A percentile compares a stretch with the other conserved stretches of the same genome.
These are phyloP conservation scores for Nomada fabriciana DNA, from an alignment of 2,888 invertebrate species.

Conservation along the genomic window DNA sequence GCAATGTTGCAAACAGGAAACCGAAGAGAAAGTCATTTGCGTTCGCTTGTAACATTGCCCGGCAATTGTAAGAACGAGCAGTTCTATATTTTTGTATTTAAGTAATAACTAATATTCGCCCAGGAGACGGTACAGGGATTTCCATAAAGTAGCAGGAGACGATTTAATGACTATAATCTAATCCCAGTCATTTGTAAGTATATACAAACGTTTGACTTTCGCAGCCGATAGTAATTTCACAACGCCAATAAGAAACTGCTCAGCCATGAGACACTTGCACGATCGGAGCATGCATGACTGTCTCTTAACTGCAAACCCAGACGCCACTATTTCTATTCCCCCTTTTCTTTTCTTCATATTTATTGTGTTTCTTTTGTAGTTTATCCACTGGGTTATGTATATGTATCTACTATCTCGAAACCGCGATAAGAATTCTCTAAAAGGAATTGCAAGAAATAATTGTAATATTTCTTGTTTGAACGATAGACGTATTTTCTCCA, in stretches of 20 bases:
- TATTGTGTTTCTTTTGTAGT: neutral
- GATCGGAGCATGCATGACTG: neutral
- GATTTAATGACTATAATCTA: conserved; percentile 26
- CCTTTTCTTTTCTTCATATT: neutral
- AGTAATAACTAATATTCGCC: neutral
- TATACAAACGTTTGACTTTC: conserved; percentile 38
- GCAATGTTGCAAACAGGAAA: neutral
- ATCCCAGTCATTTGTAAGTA: conserved; percentile 39
- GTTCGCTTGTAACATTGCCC: neutral
- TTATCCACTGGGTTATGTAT: neutral
- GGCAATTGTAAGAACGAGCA: neutral
- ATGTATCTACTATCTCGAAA: neutral
- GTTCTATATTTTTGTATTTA: neutral
- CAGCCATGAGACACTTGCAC: conserved; percentile 9
- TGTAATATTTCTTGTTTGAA: neutral
- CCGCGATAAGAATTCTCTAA: neutral
- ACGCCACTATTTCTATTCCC: neutral
- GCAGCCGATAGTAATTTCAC: conserved; percentile 29
- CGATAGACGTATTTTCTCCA: neutral
- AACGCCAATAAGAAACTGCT: conserved; percentile 23
- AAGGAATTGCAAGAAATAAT: neutral
- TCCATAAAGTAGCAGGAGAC: neutral
- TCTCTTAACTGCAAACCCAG: conserved; percentile 1
- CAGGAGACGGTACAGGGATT: neutral
- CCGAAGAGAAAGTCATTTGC: conserved; percentile 10